Percentiles rank a stretch among this genome's conserved stretches.
Conservation (phyloP, 2,888 invertebrate genomes). For the Polyommatus iphigenia region DNA sequence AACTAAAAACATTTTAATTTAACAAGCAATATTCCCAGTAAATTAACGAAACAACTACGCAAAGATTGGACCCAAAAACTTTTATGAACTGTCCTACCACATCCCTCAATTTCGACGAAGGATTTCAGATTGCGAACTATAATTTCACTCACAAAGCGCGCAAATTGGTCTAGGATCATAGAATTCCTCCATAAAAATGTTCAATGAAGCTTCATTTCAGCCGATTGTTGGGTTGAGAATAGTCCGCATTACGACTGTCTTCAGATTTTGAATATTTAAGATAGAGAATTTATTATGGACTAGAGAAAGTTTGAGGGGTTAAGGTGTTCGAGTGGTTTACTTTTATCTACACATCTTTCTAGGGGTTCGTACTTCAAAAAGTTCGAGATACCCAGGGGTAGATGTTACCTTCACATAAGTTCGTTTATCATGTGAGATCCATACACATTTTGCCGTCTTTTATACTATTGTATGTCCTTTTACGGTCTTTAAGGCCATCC, state of each 20-base stretch:
- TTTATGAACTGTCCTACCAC: not conserved
- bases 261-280: constrained; percentile 5
- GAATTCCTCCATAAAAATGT: not conserved
- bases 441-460: no score
- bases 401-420: no score
- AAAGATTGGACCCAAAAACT: not conserved
- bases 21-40: not conserved
- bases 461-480: no score
- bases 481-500: no score
- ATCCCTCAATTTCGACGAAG: not conserved
- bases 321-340: no score
- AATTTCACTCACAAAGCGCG: constrained; percentile 20
- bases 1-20: not conserved
- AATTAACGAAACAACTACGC: not conserved
- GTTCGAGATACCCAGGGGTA: no score
- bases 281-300: not conserved
- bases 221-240: not conserved
- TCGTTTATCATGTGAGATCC: no score
- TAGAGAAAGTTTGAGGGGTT: not conserved
- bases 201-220: not conserved
- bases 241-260: not conserved
- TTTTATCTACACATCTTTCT: no score
- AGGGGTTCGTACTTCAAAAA: no score
- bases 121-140: constrained; percentile 4
- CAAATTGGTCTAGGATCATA: constrained; percentile 9